Evolutionary conservation across 2,888 invertebrate genomes (phyloP).

Genomic region (Cryptocephalus moraei): DNA sequence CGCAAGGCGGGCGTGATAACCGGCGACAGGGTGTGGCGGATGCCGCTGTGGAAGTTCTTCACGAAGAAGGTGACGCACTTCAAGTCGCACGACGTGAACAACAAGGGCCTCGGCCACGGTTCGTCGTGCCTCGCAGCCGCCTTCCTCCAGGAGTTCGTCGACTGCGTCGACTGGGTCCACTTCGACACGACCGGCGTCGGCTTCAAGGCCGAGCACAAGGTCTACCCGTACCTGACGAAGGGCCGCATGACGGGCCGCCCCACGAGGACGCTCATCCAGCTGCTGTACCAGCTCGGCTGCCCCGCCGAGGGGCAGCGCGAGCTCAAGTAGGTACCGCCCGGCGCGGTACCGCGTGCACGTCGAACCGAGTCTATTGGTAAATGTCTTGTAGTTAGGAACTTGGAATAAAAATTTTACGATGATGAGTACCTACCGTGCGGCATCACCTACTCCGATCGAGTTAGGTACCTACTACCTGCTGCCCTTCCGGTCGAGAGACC

Average conservation of each 20-base stretch:
- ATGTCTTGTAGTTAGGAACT: too few species aligned
- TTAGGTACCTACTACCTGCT: too few species aligned
- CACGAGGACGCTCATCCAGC: slow-evolving; percentile 40
- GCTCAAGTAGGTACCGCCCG: slow-evolving; percentile 19
- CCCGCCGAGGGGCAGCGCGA: slow-evolving; percentile 28
- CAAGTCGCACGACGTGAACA: slow-evolving; percentile 34
- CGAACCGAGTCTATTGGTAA: too few species aligned
- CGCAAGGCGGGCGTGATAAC: slow-evolving; percentile 43
- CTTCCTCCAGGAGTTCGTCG: slow-evolving; percentile 44
- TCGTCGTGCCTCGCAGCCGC: slow-evolving; percentile 34
- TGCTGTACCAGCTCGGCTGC: slow-evolving; percentile 37
- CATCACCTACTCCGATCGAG: too few species aligned
- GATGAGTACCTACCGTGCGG: too few species aligned
- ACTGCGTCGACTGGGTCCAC: slow-evolving; percentile 48
- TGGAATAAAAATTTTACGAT: too few species aligned
- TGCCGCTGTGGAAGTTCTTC: slow-evolving; percentile 49
- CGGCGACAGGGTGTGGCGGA: slow-evolving; percentile 51
- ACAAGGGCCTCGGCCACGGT: slow-evolving; percentile 33
- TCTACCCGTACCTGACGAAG: slow-evolving; percentile 43
- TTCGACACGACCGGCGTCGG: slow-evolving; percentile 50
- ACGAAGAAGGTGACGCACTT: slow-evolving; percentile 38
- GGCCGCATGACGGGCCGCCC: slow-evolving; percentile 44
- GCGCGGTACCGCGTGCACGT: too few species aligned
- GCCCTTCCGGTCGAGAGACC: too few species aligned
- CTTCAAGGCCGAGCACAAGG: slow-evolving; percentile 41